Conservation (phyloP, 2,113 vertebrate species). For the Sylvietta virens region DNA sequence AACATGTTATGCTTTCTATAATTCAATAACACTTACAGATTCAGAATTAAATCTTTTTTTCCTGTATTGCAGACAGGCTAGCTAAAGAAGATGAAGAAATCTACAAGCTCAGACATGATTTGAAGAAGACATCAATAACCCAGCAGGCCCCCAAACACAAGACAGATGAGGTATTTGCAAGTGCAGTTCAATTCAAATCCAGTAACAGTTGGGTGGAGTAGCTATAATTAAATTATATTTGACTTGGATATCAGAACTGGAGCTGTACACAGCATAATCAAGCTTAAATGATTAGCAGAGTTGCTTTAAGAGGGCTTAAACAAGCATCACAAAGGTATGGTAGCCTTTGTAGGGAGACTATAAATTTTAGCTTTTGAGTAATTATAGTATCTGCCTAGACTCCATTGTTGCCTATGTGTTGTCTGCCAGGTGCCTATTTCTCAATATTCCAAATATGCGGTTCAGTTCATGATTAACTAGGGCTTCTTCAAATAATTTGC, state of each 20-base stretch:
- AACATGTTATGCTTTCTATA: background rate
- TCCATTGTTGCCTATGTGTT: background rate
- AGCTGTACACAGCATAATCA: background rate
- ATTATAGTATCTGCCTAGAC: background rate
- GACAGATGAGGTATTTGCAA: slow-evolving; percentile 79
- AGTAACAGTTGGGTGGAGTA: background rate
- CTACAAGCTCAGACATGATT: slow-evolving; percentile 91
- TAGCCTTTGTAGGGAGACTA: background rate
- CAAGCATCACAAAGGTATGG: background rate
- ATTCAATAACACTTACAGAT: background rate
- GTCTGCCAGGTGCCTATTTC: slow-evolving; percentile 5
- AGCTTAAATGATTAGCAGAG: slow-evolving; percentile 34
- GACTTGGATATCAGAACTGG: background rate
- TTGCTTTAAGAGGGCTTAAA: slow-evolving; percentile 31
- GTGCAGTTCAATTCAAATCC: background rate
- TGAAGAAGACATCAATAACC: slow-evolving; percentile 88
- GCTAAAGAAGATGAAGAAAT: slow-evolving; percentile 97
- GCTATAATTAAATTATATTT: slow-evolving; percentile 19
- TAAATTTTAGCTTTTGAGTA: slow-evolving; percentile 38
- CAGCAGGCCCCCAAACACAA: slow-evolving; percentile 81
- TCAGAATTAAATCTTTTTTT: background rate
- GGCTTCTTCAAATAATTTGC: background rate
- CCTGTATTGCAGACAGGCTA: slow-evolving; percentile 75
- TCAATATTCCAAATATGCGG: background rate
- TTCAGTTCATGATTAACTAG: background rate